These are phyloP conservation scores for Narcine bancroftii DNA, from an alignment of 2,113 vertebrate species.

Conservation along the genomic window DNA sequence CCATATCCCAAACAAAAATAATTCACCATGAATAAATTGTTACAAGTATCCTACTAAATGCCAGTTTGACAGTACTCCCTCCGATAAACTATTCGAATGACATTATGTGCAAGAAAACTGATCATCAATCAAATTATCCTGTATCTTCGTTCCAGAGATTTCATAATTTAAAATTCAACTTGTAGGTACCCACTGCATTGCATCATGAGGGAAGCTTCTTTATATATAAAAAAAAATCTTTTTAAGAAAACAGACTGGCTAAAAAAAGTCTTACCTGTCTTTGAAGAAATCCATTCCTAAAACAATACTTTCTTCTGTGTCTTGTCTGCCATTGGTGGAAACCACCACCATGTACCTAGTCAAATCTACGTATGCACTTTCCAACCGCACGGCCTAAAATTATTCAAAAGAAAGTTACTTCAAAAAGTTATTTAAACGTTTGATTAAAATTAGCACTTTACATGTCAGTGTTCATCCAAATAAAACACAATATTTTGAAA, in stretches of 20 bases:
- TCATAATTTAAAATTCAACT: neutral
- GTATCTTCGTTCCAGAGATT: too few relatives aligned
- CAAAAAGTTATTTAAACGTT: neutral
- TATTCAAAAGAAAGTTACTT: neutral
- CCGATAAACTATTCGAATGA: too few relatives aligned
- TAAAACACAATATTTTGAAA: neutral
- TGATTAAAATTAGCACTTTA: neutral
- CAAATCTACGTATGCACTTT: constrained; percentile 81
- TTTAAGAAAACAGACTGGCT: constrained; percentile 17
- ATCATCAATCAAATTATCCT: neutral
- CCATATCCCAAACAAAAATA: neutral
- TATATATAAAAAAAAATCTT: too few relatives aligned
- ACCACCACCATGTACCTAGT: constrained; percentile 96
- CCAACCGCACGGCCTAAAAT: constrained; percentile 83
- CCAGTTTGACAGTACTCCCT: neutral
- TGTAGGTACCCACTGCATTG: neutral
- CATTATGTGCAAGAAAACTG: too few relatives aligned
- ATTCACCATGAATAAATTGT: neutral
- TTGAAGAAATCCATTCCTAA: constrained; percentile 91
- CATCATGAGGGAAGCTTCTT: neutral
- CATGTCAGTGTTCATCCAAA: neutral
- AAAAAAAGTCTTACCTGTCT: constrained; percentile 66
- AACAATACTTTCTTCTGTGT: constrained; percentile 93
- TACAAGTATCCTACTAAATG: neutral
- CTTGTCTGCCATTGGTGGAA: constrained; percentile 87